Evolutionary conservation across 2,113 vertebrate species (phyloP).

Genomic region (Cynocephalus volans): DNA sequence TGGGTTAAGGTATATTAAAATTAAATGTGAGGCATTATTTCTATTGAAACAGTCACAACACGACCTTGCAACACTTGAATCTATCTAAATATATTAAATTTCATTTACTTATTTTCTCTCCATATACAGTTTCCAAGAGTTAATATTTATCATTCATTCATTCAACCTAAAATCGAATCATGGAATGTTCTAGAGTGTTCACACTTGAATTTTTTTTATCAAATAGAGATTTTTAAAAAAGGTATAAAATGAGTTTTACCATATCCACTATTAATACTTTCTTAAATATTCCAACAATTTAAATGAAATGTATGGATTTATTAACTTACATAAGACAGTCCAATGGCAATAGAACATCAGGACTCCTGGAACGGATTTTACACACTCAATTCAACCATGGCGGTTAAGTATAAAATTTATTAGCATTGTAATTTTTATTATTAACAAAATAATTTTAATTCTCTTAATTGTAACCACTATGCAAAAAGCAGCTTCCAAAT

Average conservation of each 20-base stretch:
- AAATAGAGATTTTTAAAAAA: not conserved
- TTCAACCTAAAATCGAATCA: not conserved
- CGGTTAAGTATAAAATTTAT: not conserved
- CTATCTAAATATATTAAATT: slow-evolving; percentile 24
- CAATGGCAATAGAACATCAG: not conserved
- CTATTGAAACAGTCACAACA: slow-evolving; percentile 20
- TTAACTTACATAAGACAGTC: not conserved
- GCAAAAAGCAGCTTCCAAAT: not conserved
- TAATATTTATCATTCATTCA: not conserved
- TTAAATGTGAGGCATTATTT: not conserved
- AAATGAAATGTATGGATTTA: not conserved
- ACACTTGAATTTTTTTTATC: not conserved
- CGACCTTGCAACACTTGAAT: not conserved
- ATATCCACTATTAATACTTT: not conserved
- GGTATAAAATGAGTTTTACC: not conserved
- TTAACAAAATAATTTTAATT: slow-evolving; percentile 9
- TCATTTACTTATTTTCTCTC: not conserved
- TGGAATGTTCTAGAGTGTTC: not conserved
- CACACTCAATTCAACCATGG: not conserved
- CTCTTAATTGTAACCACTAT: not conserved
- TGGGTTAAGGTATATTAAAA: slow-evolving; percentile 30
- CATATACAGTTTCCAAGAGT: not conserved
- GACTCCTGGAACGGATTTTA: not conserved
- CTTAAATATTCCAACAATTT: not conserved
- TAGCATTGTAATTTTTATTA: not conserved